Percentiles rank a stretch among this genome's conserved stretches.
Evolutionary conservation across 2,888 invertebrate species (phyloP).

Genomic region (Bombylius discolor): DNA sequence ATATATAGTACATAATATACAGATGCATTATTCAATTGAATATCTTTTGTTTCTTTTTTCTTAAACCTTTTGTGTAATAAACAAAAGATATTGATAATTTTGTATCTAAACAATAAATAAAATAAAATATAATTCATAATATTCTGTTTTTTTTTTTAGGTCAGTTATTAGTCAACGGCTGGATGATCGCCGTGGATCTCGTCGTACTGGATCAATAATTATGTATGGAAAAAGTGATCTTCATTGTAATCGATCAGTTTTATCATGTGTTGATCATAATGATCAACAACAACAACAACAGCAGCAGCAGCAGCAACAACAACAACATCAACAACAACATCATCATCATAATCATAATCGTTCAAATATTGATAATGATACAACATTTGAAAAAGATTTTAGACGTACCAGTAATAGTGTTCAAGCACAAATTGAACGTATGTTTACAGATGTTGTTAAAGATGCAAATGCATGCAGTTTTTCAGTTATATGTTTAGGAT

Average conservation of each 20-base stretch:
- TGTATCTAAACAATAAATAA: too few relatives aligned
- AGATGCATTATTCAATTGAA: too few relatives aligned
- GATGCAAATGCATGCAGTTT: conserved; percentile 46
- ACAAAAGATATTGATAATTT: too few relatives aligned
- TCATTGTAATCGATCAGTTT: conserved; percentile 22
- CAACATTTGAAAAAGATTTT: conserved; percentile 29
- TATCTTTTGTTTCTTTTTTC: too few relatives aligned
- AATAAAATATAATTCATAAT: too few relatives aligned
- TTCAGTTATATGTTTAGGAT: conserved; percentile 70
- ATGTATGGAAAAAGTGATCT: conserved; percentile 37
- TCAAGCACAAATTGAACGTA: conserved; percentile 74
- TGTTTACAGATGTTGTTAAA: conserved; percentile 64
- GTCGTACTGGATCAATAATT: conserved; percentile 35
- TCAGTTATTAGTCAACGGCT: conserved; percentile 32
- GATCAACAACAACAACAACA: too few relatives aligned
- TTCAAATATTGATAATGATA: conserved; percentile 8
- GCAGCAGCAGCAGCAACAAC: too few relatives aligned
- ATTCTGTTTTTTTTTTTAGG: conserved; percentile 16
- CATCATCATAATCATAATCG: background rate
- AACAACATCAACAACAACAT: background rate
- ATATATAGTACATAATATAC: too few relatives aligned
- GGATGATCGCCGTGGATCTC: conserved; percentile 35
- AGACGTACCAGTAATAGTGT: conserved; percentile 53
- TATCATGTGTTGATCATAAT: background rate
- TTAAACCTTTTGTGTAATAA: too few relatives aligned